Evolutionary conservation across 2,888 invertebrate species (phyloP).

Genomic region (Clivina fossor): DNA sequence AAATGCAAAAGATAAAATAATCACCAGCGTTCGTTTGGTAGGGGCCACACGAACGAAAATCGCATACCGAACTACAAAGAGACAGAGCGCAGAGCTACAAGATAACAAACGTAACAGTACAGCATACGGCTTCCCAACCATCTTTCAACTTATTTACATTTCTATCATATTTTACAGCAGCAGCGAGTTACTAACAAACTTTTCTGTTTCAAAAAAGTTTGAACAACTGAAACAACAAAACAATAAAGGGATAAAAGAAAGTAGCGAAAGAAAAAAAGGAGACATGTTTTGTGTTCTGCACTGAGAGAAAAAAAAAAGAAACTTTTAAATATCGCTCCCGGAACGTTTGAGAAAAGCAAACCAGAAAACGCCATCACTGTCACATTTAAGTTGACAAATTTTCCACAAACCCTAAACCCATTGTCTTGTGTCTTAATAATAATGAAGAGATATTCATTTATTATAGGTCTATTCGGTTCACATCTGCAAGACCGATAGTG

Average conservation of each 20-base stretch:
- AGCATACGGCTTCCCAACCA: constrained; percentile 18
- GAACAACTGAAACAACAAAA: constrained; percentile 32
- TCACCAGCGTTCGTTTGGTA: too few species aligned
- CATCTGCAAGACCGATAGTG: too few species aligned
- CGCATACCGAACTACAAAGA: too few species aligned
- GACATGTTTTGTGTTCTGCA: constrained; percentile 24
- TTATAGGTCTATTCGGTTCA: too few species aligned
- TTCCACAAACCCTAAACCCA: too few species aligned
- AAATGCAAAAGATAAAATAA: too few species aligned
- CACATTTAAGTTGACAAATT: too few species aligned
- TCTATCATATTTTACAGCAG: constrained; percentile 28
- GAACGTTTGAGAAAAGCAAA: constrained; percentile 12
- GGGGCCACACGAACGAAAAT: too few species aligned
- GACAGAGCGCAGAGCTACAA: neutral
- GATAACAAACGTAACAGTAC: constrained; percentile 16
- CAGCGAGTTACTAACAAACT: constrained; percentile 29
- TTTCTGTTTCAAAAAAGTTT: constrained; percentile 31
- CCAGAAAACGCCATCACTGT: too few species aligned
- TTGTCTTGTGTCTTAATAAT: too few species aligned
- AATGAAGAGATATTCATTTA: too few species aligned
- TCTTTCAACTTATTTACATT: constrained; percentile 32
- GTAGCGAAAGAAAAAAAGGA: constrained; percentile 5
- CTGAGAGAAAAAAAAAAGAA: too few species aligned
- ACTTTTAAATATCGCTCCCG: constrained; percentile 15
- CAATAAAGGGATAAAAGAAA: constrained; percentile 27